A percentile compares a stretch with the other conserved stretches of the same genome.
Evolutionary conservation across 2,113 vertebrate genomes (phyloP).

Genomic region (Takifugu bimaculatus): DNA sequence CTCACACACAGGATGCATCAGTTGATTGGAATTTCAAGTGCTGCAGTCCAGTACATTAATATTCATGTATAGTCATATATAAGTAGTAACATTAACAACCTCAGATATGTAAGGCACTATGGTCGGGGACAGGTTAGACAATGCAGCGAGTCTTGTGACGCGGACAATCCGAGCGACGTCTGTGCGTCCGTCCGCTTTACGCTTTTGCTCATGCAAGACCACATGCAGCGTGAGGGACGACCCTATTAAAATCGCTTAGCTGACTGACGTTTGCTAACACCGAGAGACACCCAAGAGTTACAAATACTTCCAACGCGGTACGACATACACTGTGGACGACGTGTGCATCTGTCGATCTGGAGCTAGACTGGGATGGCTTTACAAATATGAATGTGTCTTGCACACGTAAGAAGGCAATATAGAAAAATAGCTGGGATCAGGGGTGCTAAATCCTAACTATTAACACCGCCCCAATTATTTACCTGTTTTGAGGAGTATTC

Average conservation of each 20-base stretch:
- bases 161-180: constrained; percentile 92
- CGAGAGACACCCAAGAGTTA: constrained; percentile 87
- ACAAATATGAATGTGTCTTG: constrained; percentile 96
- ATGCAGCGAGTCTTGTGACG: constrained; percentile 96
- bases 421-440: constrained; percentile 90
- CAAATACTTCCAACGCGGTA: constrained; percentile 84
- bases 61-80: constrained; percentile 82
- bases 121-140: constrained; percentile 95
- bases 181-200: constrained; percentile 82
- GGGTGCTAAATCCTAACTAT: constrained; percentile 86
- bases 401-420: constrained; percentile 99
- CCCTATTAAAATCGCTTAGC: constrained; percentile 80
- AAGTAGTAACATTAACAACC: constrained; percentile 98
- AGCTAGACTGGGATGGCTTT: constrained; percentile 96
- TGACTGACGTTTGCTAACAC: constrained; percentile 84
- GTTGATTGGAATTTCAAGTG: constrained; percentile 96
- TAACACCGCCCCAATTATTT: constrained; percentile 83
- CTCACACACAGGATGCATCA: constrained; percentile 79
- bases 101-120: constrained; percentile 99
- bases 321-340: constrained; percentile 85
- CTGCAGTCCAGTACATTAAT: constrained; percentile 97
- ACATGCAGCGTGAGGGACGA: constrained; percentile 98
- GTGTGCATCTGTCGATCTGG: constrained; percentile 91
- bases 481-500: constrained; percentile 93
- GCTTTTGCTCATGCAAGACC: constrained; percentile 97